A percentile compares a stretch with the other conserved stretches of the same genome.
These are phyloP conservation scores for Drosophila gaucha DNA, from an alignment of 2,888 invertebrate species.

Conservation along the genomic window DNA sequence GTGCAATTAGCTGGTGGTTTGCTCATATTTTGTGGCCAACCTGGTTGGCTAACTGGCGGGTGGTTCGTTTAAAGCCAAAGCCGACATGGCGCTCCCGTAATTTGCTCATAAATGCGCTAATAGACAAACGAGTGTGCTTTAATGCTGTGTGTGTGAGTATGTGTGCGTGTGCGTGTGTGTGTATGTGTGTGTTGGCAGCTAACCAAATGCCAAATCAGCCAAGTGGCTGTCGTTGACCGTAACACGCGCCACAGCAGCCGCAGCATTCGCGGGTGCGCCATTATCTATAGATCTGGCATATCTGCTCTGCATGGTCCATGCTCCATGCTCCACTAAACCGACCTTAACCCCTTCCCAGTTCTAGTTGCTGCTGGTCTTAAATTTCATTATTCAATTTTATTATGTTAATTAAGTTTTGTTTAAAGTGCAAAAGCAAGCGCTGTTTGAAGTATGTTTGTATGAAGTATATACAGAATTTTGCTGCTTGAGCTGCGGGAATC, in stretches of 20 bases:
- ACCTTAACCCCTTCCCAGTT: constrained; percentile 40
- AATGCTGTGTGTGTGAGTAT: constrained; percentile 4
- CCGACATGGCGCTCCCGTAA: constrained; percentile 71
- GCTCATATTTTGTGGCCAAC: constrained; percentile 56
- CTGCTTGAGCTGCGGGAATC: not conserved
- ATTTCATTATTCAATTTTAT: constrained; percentile 23
- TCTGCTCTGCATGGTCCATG: not conserved
- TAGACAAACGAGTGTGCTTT: constrained; percentile 48
- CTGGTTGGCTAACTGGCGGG: constrained; percentile 33
- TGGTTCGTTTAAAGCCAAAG: constrained; percentile 44
- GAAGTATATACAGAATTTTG: not conserved
- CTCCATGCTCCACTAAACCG: constrained; percentile 6
- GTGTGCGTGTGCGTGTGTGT: constrained; percentile 14
- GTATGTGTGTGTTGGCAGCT: constrained; percentile 15
- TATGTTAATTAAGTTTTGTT: constrained; percentile 2
- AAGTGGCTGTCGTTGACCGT: constrained; percentile 39
- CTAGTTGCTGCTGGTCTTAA: constrained; percentile 7
- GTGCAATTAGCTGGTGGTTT: constrained; percentile 63
- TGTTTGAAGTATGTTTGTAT: not conserved
- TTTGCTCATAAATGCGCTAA: constrained; percentile 76
- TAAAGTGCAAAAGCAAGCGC: not conserved
- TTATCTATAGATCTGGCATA: constrained; percentile 16
- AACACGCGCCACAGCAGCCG: constrained; percentile 53
- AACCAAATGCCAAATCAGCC: constrained; percentile 37
- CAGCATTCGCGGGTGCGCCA: constrained; percentile 32